Conservation (phyloP, 1,140 invertebrate species). For the Melanaphis sacchari region DNA sequence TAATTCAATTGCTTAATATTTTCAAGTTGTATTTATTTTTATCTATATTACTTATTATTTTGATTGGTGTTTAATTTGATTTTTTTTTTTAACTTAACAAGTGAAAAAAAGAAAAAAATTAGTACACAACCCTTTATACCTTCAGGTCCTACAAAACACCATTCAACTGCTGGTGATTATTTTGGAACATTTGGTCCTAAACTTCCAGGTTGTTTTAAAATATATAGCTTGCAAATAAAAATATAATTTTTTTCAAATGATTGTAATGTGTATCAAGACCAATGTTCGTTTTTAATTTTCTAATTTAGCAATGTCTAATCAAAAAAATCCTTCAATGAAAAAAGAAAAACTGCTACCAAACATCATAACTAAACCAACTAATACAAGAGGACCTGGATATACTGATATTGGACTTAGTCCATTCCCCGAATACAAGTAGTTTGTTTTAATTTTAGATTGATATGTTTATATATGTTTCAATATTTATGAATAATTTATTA, state of each 20-base stretch:
- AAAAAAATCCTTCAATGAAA: neutral
- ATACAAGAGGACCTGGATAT: constrained; percentile 26
- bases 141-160: neutral
- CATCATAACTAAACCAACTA: neutral
- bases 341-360: neutral
- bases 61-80: neutral
- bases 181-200: constrained; percentile 46
- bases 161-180: constrained; percentile 37
- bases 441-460: neutral
- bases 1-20: neutral
- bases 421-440: neutral
- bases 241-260: neutral
- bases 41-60: no score
- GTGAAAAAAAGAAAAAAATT: neutral
- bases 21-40: neutral
- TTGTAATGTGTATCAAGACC: neutral
- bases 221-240: neutral
- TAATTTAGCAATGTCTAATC: neutral
- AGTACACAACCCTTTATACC: neutral
- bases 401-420: neutral
- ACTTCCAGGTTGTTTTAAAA: neutral
- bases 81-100: neutral
- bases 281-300: neutral
- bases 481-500: no score
- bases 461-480: neutral